Conservation (phyloP, 2,888 invertebrate species). For the Odontomyia ornata region DNA sequence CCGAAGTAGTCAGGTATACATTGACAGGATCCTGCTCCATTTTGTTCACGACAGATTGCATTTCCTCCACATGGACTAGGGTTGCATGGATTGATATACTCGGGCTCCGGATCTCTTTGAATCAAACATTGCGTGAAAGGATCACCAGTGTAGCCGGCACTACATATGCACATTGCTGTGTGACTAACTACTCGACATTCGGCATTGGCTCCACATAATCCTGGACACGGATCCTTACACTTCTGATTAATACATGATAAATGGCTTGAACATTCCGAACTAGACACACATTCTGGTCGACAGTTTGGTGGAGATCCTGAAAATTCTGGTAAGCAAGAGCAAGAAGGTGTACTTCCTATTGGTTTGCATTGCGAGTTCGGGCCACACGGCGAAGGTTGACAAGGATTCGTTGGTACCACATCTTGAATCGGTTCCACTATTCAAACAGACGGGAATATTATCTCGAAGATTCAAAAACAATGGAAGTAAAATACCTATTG, state of each 20-base stretch:
- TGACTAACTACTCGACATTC: slow-evolving; percentile 81
- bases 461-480: no score
- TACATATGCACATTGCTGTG: slow-evolving; percentile 76
- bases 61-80: slow-evolving; percentile 75
- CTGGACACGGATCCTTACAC: slow-evolving; percentile 78
- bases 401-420: slow-evolving; percentile 70
- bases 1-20: slow-evolving; percentile 79
- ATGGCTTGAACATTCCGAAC: slow-evolving; percentile 75
- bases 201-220: slow-evolving; percentile 76
- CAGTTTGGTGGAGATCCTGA: slow-evolving; percentile 79
- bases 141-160: slow-evolving; percentile 75
- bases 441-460: background rate
- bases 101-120: slow-evolving; percentile 60
- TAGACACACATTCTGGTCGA: slow-evolving; percentile 81
- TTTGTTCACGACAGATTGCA: slow-evolving; percentile 75
- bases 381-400: slow-evolving; percentile 83
- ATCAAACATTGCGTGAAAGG: slow-evolving; percentile 75
- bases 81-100: slow-evolving; percentile 68
- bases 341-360: slow-evolving; percentile 74
- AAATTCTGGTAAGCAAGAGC: slow-evolving; percentile 76
- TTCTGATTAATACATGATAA: slow-evolving; percentile 80
- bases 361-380: slow-evolving; percentile 78
- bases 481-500: slow-evolving; percentile 63
- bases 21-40: slow-evolving; percentile 73
- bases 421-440: slow-evolving; percentile 65